Percentiles rank a stretch among this genome's conserved stretches.
Evolutionary conservation across 2,113 vertebrate species (phyloP).

Genomic region (Rhinoderma darwinii): DNA sequence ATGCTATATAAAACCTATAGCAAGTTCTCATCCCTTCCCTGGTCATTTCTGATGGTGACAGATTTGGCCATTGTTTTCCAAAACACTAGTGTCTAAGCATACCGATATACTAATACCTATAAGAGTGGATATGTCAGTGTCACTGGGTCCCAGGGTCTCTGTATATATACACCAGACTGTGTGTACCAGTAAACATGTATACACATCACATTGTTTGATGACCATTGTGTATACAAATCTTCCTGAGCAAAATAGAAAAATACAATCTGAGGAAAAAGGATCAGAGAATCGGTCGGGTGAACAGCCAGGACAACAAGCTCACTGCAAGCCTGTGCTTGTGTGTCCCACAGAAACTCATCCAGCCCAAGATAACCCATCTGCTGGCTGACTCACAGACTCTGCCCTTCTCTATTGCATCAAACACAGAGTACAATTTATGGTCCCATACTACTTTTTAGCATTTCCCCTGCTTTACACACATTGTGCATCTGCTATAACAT

Average conservation of each 20-base stretch:
- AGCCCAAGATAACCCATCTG: conserved; percentile 69
- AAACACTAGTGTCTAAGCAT: background rate
- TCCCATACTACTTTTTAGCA: background rate
- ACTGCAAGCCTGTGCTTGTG: conserved; percentile 69
- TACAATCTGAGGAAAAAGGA: background rate
- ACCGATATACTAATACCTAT: background rate
- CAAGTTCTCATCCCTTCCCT: background rate
- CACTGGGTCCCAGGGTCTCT: background rate
- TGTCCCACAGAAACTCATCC: conserved; percentile 68
- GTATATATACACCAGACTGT: background rate
- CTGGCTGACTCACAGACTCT: conserved; percentile 72
- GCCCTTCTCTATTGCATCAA: conserved; percentile 74
- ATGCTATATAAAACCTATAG: background rate
- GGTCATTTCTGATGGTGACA: background rate
- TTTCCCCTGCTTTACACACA: background rate
- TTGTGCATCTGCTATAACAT: too few species aligned
- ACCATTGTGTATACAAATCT: conserved; percentile 3
- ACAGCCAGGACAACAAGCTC: conserved; percentile 53
- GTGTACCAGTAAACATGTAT: conserved; percentile 32
- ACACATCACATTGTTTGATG: conserved; percentile 19
- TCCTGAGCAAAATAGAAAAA: background rate
- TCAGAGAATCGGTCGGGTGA: background rate
- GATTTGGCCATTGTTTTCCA: background rate
- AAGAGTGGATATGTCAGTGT: conserved; percentile 4
- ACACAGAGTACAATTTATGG: conserved; percentile 36